Evolutionary conservation across 1,140 invertebrate species (phyloP).

Genomic region (Carposina sasakii): DNA sequence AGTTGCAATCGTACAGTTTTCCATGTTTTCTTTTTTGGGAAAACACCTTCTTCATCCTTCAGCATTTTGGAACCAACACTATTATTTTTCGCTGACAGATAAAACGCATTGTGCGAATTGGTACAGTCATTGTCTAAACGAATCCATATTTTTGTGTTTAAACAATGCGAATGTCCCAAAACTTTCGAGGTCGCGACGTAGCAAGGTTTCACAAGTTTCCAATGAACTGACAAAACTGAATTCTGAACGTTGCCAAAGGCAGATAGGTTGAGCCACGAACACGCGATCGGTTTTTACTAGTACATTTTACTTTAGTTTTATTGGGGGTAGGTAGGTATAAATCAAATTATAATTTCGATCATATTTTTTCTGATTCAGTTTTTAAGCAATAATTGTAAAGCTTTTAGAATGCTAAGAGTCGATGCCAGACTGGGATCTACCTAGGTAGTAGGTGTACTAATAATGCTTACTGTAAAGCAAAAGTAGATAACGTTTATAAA

Average conservation of each 20-base stretch:
- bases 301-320: too few relatives aligned
- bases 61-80: not conserved
- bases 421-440: too few relatives aligned
- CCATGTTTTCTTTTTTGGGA: slow-evolving; percentile 48
- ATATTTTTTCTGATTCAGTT: too few relatives aligned
- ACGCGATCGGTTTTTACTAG: slow-evolving; percentile 58
- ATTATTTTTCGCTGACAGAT: not conserved
- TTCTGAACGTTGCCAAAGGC: slow-evolving; percentile 40
- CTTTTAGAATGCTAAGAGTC: too few relatives aligned
- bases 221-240: slow-evolving; percentile 48
- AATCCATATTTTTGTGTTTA: too few relatives aligned
- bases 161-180: too few relatives aligned
- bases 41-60: slow-evolving; percentile 44
- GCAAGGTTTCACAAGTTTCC: slow-evolving; percentile 46
- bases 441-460: too few relatives aligned
- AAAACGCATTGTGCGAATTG: not conserved
- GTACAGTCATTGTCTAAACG: not conserved
- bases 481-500: too few relatives aligned
- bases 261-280: slow-evolving; percentile 50
- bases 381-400: too few relatives aligned
- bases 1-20: slow-evolving; percentile 45
- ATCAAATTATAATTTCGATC: too few relatives aligned
- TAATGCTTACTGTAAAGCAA: too few relatives aligned
- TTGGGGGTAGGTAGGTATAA: too few relatives aligned
- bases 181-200: slow-evolving; percentile 27